Base-by-base conservation (phyloP, 2,797 vertebrate genomes). In the Dendrocincla fuliginosa region DNA sequence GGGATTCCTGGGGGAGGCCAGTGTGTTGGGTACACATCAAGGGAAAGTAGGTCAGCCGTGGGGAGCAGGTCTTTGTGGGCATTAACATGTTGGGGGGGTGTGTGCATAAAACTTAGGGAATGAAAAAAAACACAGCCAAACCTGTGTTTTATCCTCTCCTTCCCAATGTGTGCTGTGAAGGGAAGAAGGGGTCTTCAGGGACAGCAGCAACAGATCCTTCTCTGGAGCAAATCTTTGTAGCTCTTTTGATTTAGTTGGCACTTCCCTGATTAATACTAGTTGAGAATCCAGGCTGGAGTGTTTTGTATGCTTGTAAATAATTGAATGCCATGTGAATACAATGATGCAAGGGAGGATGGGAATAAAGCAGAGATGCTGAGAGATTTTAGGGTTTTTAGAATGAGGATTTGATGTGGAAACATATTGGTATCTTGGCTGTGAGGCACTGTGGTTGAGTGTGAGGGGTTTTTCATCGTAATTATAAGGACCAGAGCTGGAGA, bases 241-340 rank as follows among this genome's bases (percentile, higher is more conserved):
- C 63, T 95, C 80, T 4, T 4, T 60, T 87, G 93, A 90, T 95
- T 96, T 93, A 89, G 86, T 79, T 94, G 91, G 77, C 77, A 57
- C 63, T 73, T 91, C 44, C 14, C 65, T 86, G 91, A 93, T 93
- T 93, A 89, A 93, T 91, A 69, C 70, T n/a, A 60, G 87, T 94
- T 61, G 89, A 92, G 87, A 91, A 93, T 78, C 73, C 7, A 11
- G 73, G 87, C 92, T 86, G 73, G 76, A 93, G 87, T 86, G 89
- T 76, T 95, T 86, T 91, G 79, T 96, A 46, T 86, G 91, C 94
- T 90, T 94, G 82, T 96, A 94, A 96, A 95, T 96, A 96, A 95
- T 93, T 93, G 85, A 96, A 79, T 3, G 4, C 73, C 14, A 7
- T 63, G 92, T 93, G 92, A 94, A 95, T 90, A 96, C 85, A 95